Evolutionary conservation across 2,888 invertebrate species (phyloP).

Genomic region (Pyrrhia umbra): DNA sequence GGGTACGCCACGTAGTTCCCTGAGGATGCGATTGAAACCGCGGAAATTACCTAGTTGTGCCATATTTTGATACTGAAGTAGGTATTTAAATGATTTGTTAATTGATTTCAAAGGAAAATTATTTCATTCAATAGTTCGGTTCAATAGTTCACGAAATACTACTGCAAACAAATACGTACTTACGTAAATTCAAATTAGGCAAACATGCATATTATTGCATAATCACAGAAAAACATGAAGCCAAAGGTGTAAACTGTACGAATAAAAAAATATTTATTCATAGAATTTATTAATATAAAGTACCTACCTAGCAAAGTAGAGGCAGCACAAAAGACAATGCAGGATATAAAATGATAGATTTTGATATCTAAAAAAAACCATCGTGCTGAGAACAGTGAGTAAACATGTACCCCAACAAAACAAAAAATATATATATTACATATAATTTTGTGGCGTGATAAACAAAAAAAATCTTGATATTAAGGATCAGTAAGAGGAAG

Average conservation of each 20-base stretch:
- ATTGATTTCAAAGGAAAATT: neutral
- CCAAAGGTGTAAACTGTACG: slow-evolving; percentile 15
- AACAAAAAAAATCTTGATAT: too few relatives aligned
- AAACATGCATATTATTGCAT: slow-evolving; percentile 18
- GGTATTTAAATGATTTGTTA: neutral
- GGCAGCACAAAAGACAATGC: neutral
- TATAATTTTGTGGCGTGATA: too few relatives aligned
- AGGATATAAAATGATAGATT: neutral
- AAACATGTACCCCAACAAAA: too few relatives aligned
- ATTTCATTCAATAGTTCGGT: neutral
- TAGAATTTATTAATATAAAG: slow-evolving; percentile 21
- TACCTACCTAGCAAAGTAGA: neutral
- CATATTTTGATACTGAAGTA: too few relatives aligned
- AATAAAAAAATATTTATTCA: slow-evolving; percentile 34
- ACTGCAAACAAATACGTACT: neutral
- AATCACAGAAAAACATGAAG: slow-evolving; percentile 1
- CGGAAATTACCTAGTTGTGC: too few relatives aligned
- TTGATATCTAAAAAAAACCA: neutral
- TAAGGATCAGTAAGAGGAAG: too few relatives aligned
- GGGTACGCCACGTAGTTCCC: too few relatives aligned
- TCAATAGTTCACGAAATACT: slow-evolving; percentile 5
- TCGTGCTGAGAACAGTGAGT: too few relatives aligned
- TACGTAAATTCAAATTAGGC: slow-evolving; percentile 32
- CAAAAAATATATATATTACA: too few relatives aligned
- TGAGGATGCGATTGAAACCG: too few relatives aligned